phyloP scores from a whole-genome alignment of 2,113 vertebrate species.

The Chlorocebus sabaeus region DNA sequence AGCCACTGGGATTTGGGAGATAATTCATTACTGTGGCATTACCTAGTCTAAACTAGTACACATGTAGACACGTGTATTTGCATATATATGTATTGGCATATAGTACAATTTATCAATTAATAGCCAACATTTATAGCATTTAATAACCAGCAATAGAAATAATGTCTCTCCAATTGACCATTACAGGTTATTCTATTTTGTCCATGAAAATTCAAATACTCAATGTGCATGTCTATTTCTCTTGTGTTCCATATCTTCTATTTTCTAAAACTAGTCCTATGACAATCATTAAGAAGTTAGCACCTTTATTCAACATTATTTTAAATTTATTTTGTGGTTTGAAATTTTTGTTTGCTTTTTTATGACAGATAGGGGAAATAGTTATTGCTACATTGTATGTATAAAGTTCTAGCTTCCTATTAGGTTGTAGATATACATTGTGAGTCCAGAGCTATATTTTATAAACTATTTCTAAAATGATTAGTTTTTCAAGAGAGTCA shows the following conservation, averaged over 20 bases:
- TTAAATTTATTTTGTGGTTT: not conserved
- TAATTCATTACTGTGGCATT: not conserved
- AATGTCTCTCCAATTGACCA: not conserved
- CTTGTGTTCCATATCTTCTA: not conserved
- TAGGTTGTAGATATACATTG: not conserved
- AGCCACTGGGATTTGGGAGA: not conserved
- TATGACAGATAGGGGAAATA: not conserved
- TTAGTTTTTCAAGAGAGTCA: not conserved
- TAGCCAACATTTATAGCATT: not conserved
- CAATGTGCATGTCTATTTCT: not conserved
- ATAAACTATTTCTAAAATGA: not conserved
- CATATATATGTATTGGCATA: not conserved
- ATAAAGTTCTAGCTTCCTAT: not conserved
- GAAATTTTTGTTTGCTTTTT: not conserved
- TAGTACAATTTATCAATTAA: not conserved
- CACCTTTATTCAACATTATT: not conserved
- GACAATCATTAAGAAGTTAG: not conserved
- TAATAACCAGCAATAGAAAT: conserved; percentile 14
- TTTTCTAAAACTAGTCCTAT: not conserved
- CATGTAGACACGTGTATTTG: not conserved
- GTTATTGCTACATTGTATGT: not conserved
- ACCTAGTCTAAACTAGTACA: not conserved
- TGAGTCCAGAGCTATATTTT: not conserved
- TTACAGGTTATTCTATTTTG: not conserved
- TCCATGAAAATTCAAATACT: not conserved